phyloP scores from a whole-genome alignment of 2,113 vertebrate genomes.

The Aspidoscelis tigris region DNA sequence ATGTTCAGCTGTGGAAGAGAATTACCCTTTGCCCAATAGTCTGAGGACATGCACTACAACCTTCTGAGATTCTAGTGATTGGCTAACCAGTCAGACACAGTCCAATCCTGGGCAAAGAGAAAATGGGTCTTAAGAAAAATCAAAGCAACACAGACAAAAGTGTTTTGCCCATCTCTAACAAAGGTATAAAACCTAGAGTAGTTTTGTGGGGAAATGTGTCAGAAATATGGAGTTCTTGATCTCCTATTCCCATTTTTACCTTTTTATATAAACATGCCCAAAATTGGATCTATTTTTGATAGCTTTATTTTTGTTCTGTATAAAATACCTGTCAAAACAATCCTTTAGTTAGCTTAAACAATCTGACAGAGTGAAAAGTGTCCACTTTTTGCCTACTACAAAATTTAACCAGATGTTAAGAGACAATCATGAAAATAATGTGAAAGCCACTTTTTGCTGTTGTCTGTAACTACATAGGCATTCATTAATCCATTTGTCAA shows the following conservation, averaged over 20 bases:
- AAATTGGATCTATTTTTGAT: conserved; percentile 62
- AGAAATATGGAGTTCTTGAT: conserved; percentile 47
- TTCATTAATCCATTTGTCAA: conserved; percentile 46
- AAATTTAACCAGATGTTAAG: conserved; percentile 76
- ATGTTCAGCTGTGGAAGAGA: too few species aligned
- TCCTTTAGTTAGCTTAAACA: conserved; percentile 78
- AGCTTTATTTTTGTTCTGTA: conserved; percentile 68
- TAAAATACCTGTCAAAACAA: conserved; percentile 80
- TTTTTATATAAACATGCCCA: conserved; percentile 52
- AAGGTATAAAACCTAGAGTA: conserved; percentile 41
- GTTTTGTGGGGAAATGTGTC: conserved; percentile 30
- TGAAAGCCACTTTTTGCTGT: conserved; percentile 75
- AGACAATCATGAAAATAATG: conserved; percentile 70
- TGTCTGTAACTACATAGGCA: conserved; percentile 46
- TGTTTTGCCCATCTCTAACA: conserved; percentile 5
- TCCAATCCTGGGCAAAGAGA: too few species aligned
- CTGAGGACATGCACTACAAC: too few species aligned
- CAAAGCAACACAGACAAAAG: too few species aligned
- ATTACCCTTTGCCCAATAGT: too few species aligned
- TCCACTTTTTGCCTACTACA: conserved; percentile 73
- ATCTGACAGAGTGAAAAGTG: conserved; percentile 76
- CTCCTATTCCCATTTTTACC: conserved; percentile 69
- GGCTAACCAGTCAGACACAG: too few species aligned
- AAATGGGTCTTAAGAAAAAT: too few species aligned
- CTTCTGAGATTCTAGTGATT: too few species aligned